phyloP scores from a whole-genome alignment of 2,888 invertebrate species.

The Liposcelis brunnea region DNA sequence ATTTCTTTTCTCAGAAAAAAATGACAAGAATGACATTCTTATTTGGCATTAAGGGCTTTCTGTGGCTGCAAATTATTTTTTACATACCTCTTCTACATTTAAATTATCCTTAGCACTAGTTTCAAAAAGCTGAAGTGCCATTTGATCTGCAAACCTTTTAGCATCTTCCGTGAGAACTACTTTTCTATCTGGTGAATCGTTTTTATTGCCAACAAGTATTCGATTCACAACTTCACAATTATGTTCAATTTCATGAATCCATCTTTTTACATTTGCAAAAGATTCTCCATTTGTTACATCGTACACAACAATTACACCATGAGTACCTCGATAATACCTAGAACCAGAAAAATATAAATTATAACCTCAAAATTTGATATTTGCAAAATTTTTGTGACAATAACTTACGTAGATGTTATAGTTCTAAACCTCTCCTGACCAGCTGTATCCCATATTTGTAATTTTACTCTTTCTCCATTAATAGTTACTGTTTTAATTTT shows the following conservation, averaged over 20 bases:
- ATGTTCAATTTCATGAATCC: constrained; percentile 98
- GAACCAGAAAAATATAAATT: constrained; percentile 14
- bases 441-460: constrained; percentile 97
- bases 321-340: constrained; percentile 93
- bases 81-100: constrained; percentile 80
- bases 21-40: no score
- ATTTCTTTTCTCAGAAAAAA: no score
- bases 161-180: constrained; percentile 96
- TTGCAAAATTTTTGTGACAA: not conserved
- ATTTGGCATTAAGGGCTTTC: no score
- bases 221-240: constrained; percentile 99
- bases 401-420: constrained; percentile 81
- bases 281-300: constrained; percentile 98
- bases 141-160: constrained; percentile 89
- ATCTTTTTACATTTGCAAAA: constrained; percentile 96
- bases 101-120: constrained; percentile 98
- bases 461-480: constrained; percentile 76
- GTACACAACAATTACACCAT: constrained; percentile 98
- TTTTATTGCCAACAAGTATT: constrained; percentile 96
- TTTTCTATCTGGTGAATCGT: constrained; percentile 85
- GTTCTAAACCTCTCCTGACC: constrained; percentile 95
- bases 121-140: constrained; percentile 94
- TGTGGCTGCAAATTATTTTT: no score
- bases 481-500: constrained; percentile 94
- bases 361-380: constrained; percentile 9